Conservation (phyloP, 2,888 invertebrate species). For the Azorinus chamasolen region DNA sequence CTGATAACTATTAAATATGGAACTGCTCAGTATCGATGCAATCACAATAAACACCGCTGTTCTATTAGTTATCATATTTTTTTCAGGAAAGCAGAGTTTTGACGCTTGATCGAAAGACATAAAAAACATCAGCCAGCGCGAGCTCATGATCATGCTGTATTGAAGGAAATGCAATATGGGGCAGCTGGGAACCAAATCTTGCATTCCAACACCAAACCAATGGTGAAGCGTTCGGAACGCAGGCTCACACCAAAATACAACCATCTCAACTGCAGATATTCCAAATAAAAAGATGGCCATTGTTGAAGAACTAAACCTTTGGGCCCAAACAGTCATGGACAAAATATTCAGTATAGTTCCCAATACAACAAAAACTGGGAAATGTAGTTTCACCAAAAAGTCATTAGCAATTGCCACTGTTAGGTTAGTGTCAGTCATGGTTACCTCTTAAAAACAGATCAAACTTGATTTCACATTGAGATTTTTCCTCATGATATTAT, state of each 20-base stretch:
- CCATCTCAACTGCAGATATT: constrained; percentile 19
- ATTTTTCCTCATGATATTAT: too few species aligned
- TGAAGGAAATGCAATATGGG: constrained; percentile 18
- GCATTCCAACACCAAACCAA: neutral
- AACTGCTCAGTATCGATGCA: too few species aligned
- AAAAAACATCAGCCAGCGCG: constrained; percentile 40
- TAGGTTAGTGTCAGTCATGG: too few species aligned
- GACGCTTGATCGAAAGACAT: constrained; percentile 34
- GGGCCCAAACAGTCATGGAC: constrained; percentile 16
- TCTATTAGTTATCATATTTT: constrained; percentile 3
- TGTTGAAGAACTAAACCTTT: neutral
- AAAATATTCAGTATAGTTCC: constrained; percentile 29
- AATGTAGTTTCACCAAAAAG: neutral
- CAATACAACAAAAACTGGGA: constrained; percentile 25
- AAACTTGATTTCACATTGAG: too few species aligned
- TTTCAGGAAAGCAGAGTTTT: constrained; percentile 26
- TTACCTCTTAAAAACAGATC: too few species aligned
- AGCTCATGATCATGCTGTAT: constrained; percentile 12
- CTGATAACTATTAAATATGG: too few species aligned
- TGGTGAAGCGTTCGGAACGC: constrained; percentile 17
- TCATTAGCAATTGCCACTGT: neutral
- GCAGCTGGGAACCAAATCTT: constrained; percentile 4
- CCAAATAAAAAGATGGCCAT: constrained; percentile 32
- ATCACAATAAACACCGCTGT: constrained; percentile 1
- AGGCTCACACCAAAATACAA: constrained; percentile 42